These are phyloP conservation scores for Drosophila siamana DNA, from an alignment of 2,888 invertebrate genomes.

Conservation along the genomic window DNA sequence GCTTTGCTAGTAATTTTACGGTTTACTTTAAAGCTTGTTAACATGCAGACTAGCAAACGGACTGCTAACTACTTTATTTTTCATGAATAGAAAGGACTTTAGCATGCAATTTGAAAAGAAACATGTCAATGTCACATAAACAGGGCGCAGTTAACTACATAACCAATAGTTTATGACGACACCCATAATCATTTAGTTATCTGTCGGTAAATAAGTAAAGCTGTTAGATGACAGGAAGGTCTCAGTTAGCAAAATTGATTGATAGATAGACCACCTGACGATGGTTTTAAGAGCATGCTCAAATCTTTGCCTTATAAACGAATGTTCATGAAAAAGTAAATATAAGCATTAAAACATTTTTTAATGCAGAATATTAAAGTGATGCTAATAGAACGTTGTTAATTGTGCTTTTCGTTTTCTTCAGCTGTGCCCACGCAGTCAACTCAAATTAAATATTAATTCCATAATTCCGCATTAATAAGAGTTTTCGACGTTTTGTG, in stretches of 20 bases:
- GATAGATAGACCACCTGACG: no score
- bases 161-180: not conserved
- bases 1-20: not conserved
- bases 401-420: no score
- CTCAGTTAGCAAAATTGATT: no score
- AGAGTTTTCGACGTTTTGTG: not conserved
- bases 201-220: no score
- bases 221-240: no score
- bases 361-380: no score
- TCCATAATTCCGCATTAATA: slow-evolving; percentile 1
- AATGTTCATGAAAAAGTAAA: no score
- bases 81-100: not conserved
- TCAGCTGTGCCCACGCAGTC: not conserved
- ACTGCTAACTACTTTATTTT: not conserved
- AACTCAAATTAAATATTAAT: not conserved
- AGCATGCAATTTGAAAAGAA: not conserved
- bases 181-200: no score
- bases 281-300: no score
- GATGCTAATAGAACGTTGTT: no score
- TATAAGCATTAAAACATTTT: no score
- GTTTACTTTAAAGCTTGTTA: not conserved
- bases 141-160: not conserved
- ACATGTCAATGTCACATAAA: slow-evolving; percentile 7
- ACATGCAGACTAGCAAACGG: not conserved
- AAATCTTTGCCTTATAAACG: no score